These are phyloP conservation scores for Piprites chloris DNA, from an alignment of 2,113 vertebrate genomes.

Conservation along the genomic window DNA sequence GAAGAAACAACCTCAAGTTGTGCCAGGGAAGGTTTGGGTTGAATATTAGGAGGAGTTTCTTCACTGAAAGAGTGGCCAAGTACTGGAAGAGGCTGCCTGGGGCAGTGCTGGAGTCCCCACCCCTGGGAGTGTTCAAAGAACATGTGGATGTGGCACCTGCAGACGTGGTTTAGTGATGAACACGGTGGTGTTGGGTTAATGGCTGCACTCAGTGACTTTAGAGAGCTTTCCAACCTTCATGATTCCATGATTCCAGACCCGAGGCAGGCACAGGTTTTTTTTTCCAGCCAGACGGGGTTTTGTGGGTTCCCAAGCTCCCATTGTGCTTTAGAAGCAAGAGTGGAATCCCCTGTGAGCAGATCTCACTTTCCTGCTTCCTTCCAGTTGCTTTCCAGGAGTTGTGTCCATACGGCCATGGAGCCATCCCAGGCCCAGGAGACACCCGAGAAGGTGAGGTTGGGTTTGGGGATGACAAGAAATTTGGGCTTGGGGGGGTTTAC, in stretches of 20 bases:
- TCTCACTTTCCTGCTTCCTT: not conserved
- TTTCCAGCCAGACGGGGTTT: not conserved
- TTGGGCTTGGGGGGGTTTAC: not conserved
- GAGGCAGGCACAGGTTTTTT: not conserved
- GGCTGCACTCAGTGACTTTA: not conserved
- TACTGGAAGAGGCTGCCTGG: not conserved
- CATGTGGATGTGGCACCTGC: not conserved
- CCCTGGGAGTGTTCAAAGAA: not conserved
- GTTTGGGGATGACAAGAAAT: not conserved
- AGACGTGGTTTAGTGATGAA: not conserved
- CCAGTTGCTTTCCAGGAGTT: conserved; percentile 83
- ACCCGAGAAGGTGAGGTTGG: conserved; percentile 81
- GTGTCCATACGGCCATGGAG: conserved; percentile 88
- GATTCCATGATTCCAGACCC: not conserved
- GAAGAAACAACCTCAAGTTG: not conserved
- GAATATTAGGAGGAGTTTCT: not conserved
- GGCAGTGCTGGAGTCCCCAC: not conserved
- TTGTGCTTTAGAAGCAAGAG: not conserved
- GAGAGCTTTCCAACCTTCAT: not conserved
- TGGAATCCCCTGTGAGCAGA: not conserved
- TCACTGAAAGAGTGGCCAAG: not conserved
- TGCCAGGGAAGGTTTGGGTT: not conserved
- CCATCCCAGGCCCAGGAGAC: conserved; percentile 78
- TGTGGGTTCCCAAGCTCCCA: not conserved
- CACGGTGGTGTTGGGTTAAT: not conserved